These are phyloP conservation scores for Conopomorpha cramerella DNA, from an alignment of 1,140 invertebrate genomes.

Conservation along the genomic window DNA sequence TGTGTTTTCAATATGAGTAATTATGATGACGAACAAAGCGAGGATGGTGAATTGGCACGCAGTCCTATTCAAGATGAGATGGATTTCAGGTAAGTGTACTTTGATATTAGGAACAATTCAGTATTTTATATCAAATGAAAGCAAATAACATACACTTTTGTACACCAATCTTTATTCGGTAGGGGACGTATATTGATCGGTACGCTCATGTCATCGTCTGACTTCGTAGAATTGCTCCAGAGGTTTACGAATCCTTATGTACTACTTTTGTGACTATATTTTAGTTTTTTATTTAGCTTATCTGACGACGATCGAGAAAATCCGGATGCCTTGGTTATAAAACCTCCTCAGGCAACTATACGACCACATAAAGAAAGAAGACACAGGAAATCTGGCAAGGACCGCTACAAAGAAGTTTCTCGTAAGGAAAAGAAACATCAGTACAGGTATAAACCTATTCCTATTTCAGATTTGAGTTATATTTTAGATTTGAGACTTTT, in stretches of 20 bases:
- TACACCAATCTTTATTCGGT: too few relatives aligned
- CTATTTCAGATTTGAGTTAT: too few relatives aligned
- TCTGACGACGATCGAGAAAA: constrained; percentile 74
- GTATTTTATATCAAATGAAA: too few relatives aligned
- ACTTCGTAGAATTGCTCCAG: too few relatives aligned
- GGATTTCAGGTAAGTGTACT: constrained; percentile 72
- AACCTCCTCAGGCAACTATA: constrained; percentile 80
- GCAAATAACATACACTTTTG: too few relatives aligned
- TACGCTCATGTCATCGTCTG: too few relatives aligned
- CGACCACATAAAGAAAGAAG: constrained; percentile 62
- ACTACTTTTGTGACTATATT: too few relatives aligned
- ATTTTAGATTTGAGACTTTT: too few relatives aligned
- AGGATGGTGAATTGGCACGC: constrained; percentile 73
- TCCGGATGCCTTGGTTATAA: constrained; percentile 82
- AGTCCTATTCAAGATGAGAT: constrained; percentile 67
- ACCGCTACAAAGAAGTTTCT: constrained; percentile 53
- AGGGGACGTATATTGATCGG: too few relatives aligned
- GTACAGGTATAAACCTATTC: too few relatives aligned
- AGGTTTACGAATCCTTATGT: too few relatives aligned
- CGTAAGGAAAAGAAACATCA: constrained; percentile 61
- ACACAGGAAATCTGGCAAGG: constrained; percentile 58
- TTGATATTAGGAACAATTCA: too few relatives aligned
- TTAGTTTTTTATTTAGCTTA: constrained; percentile 56
- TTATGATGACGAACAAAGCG: constrained; percentile 71
- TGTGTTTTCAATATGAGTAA: constrained; percentile 60